A percentile compares a stretch with the other conserved stretches of the same genome.
phyloP scores from a whole-genome alignment of 2,113 vertebrate genomes.

The Vulpes ferrilata region DNA sequence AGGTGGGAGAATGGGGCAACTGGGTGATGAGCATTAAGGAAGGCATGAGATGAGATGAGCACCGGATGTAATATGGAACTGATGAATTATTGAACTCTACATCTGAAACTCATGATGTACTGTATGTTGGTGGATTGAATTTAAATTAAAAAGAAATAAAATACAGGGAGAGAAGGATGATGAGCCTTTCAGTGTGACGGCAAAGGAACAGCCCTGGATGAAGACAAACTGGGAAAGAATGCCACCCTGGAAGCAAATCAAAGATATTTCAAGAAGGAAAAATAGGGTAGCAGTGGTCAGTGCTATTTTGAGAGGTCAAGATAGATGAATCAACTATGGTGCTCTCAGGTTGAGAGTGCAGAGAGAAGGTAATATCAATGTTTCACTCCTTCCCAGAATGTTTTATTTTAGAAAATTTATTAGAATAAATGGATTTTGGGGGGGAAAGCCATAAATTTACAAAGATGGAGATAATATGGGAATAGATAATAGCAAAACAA shows the following conservation, averaged over 20 bases:
- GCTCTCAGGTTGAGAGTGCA: not conserved
- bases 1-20: too few species aligned
- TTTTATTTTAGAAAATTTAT: not conserved
- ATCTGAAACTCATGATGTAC: too few species aligned
- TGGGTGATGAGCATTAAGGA: too few species aligned
- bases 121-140: too few species aligned
- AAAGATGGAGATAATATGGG: not conserved
- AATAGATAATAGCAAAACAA: not conserved
- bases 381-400: not conserved
- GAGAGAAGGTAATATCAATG: accelerated
- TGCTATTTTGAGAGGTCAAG: not conserved
- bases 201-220: not conserved
- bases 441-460: not conserved
- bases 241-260: not conserved
- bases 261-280: not conserved
- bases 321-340: not conserved
- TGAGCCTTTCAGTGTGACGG: not conserved
- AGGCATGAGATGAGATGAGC: too few species aligned
- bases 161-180: not conserved
- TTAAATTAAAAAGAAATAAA: too few species aligned
- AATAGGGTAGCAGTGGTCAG: not conserved
- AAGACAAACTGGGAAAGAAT: not conserved
- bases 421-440: not conserved
- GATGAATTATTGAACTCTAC: too few species aligned
- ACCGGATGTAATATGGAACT: too few species aligned